Base-by-base conservation (phyloP, 2,113 vertebrate genomes). In the Pseudopodoces humilis region DNA sequence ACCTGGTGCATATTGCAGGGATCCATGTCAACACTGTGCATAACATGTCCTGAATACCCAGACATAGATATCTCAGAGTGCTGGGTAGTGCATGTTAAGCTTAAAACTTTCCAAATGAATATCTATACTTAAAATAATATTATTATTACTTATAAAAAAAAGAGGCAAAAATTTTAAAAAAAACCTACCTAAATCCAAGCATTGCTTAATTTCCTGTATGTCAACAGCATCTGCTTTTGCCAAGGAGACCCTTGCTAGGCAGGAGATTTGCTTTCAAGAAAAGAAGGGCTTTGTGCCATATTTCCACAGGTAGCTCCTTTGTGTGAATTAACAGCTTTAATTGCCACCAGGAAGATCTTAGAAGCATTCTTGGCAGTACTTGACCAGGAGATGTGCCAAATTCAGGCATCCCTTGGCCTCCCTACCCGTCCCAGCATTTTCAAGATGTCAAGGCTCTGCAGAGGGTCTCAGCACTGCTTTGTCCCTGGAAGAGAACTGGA, bases 261-360 rank as follows among this genome's bases (percentile, higher is more conserved):
- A 33, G 15, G 8, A 19, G 23, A 74, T 85, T 67, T 95, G 23
- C 37, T 76, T 86, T 85, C 74, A 64, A 28, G 62, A 56, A 56
- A 85, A 85, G 46, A 62, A 35, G 33, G 77, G 41, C 37, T 53
- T 13, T 41, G 13, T 76, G 62, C 67, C 74, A 10, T 69, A 37
- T 82, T 92, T 95, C 62, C 64, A 70, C 76, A 84, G 39, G 72
- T 83, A 81, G 56, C 37, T 88, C 58, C 76, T 47, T 11, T 49
- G 4, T 71, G 28, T 64, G 62, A 72, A 84, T 75, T 70, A 63
- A 64, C 31, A 75, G 37, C 49, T 92, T 88, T 86, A 43, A 67
- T 55, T 91, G 90, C 71, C 50, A 87, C 13, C 59, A 85, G 53
- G 50, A 89, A 82, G 62, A 49, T 43, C 23, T 76, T 30, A 82